Evolutionary conservation across 2,113 vertebrate species (phyloP), one percentile per base, ranked within the genome.

Genomic region (Bos indicus): DNA sequence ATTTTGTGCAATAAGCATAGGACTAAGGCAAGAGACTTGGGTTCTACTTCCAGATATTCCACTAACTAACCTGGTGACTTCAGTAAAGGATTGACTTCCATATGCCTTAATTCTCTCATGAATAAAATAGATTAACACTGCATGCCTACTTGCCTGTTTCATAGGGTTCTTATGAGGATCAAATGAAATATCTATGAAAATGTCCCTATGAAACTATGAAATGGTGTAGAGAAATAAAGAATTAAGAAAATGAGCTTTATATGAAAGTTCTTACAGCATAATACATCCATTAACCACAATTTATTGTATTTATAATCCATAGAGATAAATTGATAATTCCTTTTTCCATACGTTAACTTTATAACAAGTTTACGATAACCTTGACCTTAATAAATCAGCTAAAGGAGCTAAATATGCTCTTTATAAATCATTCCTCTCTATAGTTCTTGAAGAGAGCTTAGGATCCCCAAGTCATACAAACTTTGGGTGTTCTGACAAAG

Each of bases 101-200:
- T 28, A 51, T 43, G 86, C 71, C 60, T 84, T 85, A 57, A 86
- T 57, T 88, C 96, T 84, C 60, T 94, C 21, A 40, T 26, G 3
- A 77, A 40, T 77, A 78, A 88, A 95, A 59, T 71, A 48, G 40
- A 80, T 96, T 57, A 84, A 62, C 36, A 94, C 59, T 28, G 33
- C 46, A 74, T 71, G 46, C 43, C 62, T 56, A 71, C 81, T 96
- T 91, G 43, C 82, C 64, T 95, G 13, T 86, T 88, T 77, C 59
- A 96, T 21, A 57, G 26, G 28, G 16, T 95, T 60, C 62, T 94
- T 94, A 56, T 16, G 33, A 77, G 48, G 14, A 71, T 78, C 48
- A 91, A 91, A 81, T 83, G 23, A 91, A 96, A 93, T 84, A 93
- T 33, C 80, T 96, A 56, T 36, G 43, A 92, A 97, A 97, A 86